Evolutionary conservation across 2,113 vertebrate genomes (phyloP).

Genomic region (Sclerurus mexicanus): DNA sequence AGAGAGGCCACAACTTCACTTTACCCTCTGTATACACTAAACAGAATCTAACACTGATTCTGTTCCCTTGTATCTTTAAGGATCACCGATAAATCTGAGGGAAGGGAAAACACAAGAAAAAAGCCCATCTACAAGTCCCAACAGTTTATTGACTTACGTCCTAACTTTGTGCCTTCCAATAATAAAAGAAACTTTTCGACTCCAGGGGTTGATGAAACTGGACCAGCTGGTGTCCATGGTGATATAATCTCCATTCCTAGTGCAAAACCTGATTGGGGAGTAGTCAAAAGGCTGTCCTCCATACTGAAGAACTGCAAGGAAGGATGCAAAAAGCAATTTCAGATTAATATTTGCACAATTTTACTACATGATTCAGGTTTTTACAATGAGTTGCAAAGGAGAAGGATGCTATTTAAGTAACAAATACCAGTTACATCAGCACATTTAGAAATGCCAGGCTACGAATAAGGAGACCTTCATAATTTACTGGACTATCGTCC

Average conservation of each 20-base stretch:
- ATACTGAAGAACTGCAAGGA: constrained; percentile 82
- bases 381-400: not conserved
- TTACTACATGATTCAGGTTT: not conserved
- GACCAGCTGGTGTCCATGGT: constrained; percentile 96
- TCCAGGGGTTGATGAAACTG: constrained; percentile 96
- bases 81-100: not conserved
- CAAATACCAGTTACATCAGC: not conserved
- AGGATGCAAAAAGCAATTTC: not conserved
- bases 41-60: not conserved
- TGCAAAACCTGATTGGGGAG: constrained; percentile 90
- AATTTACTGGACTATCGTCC: not conserved
- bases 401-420: not conserved
- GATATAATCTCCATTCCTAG: constrained; percentile 91
- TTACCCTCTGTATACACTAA: not conserved
- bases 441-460: not conserved
- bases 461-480: not conserved
- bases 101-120: not conserved
- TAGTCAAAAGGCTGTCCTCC: constrained; percentile 94
- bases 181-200: constrained; percentile 92
- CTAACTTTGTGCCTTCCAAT: constrained; percentile 95
- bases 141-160: constrained; percentile 80
- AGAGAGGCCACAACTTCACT: not conserved
- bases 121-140: not conserved
- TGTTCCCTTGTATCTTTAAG: not conserved
- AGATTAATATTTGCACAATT: not conserved